Percentiles rank a stretch among this genome's conserved stretches.
These are phyloP conservation scores for Himantopus leucocephalus DNA, from an alignment of 2,113 vertebrate genomes.

Conservation along the genomic window DNA sequence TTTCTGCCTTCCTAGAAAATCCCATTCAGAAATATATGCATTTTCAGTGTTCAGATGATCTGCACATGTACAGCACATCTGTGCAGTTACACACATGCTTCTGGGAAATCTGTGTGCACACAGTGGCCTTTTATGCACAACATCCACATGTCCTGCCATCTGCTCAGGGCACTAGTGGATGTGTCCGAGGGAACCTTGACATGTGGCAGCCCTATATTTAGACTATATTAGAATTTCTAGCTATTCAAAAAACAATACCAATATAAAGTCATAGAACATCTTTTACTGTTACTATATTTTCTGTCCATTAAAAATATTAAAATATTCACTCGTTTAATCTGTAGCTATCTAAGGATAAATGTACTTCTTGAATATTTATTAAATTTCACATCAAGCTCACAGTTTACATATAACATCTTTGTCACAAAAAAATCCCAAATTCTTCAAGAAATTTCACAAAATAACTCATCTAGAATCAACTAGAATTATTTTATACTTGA, in stretches of 20 bases:
- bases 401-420: neutral
- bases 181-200: neutral
- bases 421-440: neutral
- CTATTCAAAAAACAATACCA: neutral
- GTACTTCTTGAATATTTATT: neutral
- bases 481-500: neutral
- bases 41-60: neutral
- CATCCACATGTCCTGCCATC: neutral
- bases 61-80: neutral
- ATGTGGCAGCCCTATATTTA: neutral
- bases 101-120: neutral
- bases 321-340: neutral
- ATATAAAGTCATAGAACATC: neutral
- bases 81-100: neutral
- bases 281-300: neutral
- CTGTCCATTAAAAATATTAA: neutral
- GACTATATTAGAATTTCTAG: neutral
- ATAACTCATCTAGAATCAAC: neutral
- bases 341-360: neutral
- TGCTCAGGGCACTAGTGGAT: neutral
- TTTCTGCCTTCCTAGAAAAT: neutral
- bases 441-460: neutral
- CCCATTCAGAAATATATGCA: neutral
- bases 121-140: neutral
- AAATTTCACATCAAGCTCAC: neutral